A percentile compares a stretch with the other conserved stretches of the same genome.
Conservation (phyloP, 1,140 invertebrate species). For the Solen grandis region DNA sequence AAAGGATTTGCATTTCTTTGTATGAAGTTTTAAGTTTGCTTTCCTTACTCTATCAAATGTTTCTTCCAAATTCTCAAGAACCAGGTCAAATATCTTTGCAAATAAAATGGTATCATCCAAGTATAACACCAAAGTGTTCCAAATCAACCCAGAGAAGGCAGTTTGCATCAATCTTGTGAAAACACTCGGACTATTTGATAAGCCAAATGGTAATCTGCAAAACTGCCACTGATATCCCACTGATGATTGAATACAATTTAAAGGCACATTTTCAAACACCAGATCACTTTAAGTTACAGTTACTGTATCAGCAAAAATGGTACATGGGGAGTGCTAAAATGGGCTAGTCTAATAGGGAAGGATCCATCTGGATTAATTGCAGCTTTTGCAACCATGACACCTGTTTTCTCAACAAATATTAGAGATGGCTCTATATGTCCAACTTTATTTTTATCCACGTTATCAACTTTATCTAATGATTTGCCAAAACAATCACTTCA, state of each 20-base stretch:
- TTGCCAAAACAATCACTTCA: too few relatives aligned
- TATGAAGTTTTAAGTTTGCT: conserved; percentile 6
- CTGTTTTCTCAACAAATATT: conserved; percentile 6
- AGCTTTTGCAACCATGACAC: too few relatives aligned
- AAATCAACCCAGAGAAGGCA: background rate
- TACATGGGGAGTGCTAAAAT: background rate
- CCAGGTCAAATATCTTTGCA: background rate
- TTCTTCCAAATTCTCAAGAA: background rate
- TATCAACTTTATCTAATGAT: too few relatives aligned
- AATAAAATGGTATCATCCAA: conserved; percentile 8
- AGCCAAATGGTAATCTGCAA: conserved; percentile 3
- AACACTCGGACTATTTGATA: background rate
- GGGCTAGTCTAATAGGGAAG: background rate
- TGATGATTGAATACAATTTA: background rate
- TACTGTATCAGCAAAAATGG: background rate
- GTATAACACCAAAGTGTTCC: background rate
- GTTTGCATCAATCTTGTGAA: conserved; percentile 2
- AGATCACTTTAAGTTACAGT: background rate
- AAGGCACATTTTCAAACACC: background rate
- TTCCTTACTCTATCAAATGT: background rate
- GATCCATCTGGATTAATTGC: background rate
- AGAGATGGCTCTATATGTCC: background rate
- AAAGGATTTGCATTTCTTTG: conserved; percentile 22
- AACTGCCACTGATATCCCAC: background rate
- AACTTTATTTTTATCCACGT: background rate